Evolutionary conservation across 1,140 invertebrate genomes (phyloP).

Genomic region (Heliconius himera): DNA sequence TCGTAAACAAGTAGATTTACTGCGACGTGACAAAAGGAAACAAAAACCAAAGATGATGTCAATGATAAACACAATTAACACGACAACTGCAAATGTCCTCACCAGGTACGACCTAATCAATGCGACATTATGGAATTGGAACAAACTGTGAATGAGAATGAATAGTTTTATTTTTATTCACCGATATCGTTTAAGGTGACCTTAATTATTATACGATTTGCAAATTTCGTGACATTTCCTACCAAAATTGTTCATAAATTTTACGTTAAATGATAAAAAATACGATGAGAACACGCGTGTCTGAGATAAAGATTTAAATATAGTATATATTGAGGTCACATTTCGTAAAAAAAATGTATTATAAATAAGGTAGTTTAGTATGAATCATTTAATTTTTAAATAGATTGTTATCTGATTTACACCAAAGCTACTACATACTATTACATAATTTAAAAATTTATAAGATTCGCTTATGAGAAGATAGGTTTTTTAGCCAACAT

Average conservation of each 20-base stretch:
- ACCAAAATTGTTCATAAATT: not conserved
- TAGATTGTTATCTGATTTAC: no score
- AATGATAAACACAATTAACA: constrained; percentile 56
- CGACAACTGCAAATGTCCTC: constrained; percentile 22
- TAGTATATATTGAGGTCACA: not conserved
- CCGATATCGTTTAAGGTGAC: constrained; percentile 1
- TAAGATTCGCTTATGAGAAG: no score
- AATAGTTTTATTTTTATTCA: not conserved
- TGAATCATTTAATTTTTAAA: no score
- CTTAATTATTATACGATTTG: not conserved
- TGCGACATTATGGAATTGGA: constrained; percentile 24
- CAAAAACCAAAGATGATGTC: constrained; percentile 51
- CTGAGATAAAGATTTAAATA: not conserved
- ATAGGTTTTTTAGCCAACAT: not conserved
- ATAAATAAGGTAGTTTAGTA: not conserved
- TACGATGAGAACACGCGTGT: not conserved
- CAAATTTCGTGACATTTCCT: not conserved
- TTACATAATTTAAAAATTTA: no score
- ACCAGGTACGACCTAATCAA: not conserved
- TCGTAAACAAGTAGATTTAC: constrained; percentile 59
- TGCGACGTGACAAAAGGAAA: constrained; percentile 33
- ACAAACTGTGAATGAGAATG: constrained; percentile 13
- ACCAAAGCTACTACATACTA: no score
- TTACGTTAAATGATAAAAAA: not conserved
- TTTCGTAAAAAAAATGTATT: not conserved